Percentiles rank a stretch among this genome's conserved stretches.
Evolutionary conservation across 2,113 vertebrate genomes (phyloP).

Genomic region (Ginglymostoma cirratum): DNA sequence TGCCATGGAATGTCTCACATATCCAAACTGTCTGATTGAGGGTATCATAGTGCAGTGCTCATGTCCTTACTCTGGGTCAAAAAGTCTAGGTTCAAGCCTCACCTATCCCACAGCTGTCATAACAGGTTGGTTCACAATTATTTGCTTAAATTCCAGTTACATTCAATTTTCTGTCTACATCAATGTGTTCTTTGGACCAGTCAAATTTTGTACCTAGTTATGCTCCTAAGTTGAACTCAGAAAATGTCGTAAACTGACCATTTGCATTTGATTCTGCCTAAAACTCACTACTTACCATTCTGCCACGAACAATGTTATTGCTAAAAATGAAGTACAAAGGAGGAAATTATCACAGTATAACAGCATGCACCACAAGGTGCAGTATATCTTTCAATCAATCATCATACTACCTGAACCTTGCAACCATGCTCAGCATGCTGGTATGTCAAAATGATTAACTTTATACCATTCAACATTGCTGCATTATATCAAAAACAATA

Average conservation of each 20-base stretch:
- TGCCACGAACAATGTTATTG: neutral
- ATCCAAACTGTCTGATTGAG: too few species aligned
- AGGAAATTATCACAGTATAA: too few species aligned
- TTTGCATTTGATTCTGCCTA: neutral
- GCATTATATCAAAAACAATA: slow-evolving; percentile 28
- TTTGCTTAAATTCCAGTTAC: neutral
- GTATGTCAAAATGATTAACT: neutral
- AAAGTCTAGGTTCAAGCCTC: too few species aligned
- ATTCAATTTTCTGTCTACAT: neutral
- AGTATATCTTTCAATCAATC: neutral
- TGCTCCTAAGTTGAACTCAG: neutral
- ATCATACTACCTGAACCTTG: neutral
- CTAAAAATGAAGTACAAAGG: neutral
- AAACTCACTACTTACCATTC: neutral
- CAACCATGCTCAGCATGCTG: slow-evolving; percentile 2
- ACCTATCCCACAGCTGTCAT: too few species aligned
- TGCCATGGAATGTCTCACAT: too few species aligned
- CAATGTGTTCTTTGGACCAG: neutral
- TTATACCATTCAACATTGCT: neutral
- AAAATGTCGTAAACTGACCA: neutral
- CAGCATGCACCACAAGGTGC: neutral
- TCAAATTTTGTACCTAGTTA: neutral
- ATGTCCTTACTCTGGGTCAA: too few species aligned
- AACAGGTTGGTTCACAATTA: too few species aligned
- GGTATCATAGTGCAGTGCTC: too few species aligned